A percentile compares a stretch with the other conserved stretches of the same genome.
Evolutionary conservation across 35 echinoderm and acorn worm species (phyloP).

Genomic region (Holothuria glaberrima): DNA sequence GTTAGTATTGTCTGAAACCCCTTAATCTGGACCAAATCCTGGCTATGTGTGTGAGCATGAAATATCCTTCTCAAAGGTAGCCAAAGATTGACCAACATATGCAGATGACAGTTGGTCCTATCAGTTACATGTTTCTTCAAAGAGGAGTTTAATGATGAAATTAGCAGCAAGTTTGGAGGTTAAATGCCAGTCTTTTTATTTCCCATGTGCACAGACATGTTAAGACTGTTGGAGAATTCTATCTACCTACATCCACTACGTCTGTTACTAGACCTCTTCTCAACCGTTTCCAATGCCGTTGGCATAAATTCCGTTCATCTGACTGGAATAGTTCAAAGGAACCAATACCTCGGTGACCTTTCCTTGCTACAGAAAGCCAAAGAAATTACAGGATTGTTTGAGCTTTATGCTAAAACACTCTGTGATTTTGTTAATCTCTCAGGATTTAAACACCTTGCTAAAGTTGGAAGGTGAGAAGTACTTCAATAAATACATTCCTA

Average conservation of each 20-base stretch:
- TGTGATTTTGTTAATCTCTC: slow-evolving; percentile 87
- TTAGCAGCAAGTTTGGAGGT: not conserved
- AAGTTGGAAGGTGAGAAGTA: slow-evolving; percentile 69
- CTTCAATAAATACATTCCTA: too few relatives aligned
- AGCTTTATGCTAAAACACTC: slow-evolving; percentile 82
- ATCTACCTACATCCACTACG: slow-evolving; percentile 80
- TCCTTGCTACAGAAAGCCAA: slow-evolving; percentile 66
- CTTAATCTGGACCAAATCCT: too few relatives aligned
- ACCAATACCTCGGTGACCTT: slow-evolving; percentile 71
- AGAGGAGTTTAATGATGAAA: not conserved
- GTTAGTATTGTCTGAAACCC: too few relatives aligned
- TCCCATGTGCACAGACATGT: slow-evolving; percentile 65
- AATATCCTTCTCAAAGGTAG: too few relatives aligned
- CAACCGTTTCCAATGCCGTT: slow-evolving; percentile 49
- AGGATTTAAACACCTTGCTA: slow-evolving; percentile 86
- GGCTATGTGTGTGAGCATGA: too few relatives aligned
- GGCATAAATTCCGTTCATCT: slow-evolving; percentile 75
- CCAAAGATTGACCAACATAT: too few relatives aligned
- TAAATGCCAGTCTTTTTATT: too few relatives aligned
- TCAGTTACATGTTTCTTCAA: too few relatives aligned
- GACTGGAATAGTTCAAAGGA: slow-evolving; percentile 76
- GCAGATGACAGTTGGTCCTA: not conserved
- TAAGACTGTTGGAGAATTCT: slow-evolving; percentile 78
- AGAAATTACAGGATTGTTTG: slow-evolving; percentile 73
- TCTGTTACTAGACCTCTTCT: slow-evolving; percentile 66